These are phyloP conservation scores for Butorides virescens DNA, from an alignment of 2,113 vertebrate genomes.

Conservation along the genomic window DNA sequence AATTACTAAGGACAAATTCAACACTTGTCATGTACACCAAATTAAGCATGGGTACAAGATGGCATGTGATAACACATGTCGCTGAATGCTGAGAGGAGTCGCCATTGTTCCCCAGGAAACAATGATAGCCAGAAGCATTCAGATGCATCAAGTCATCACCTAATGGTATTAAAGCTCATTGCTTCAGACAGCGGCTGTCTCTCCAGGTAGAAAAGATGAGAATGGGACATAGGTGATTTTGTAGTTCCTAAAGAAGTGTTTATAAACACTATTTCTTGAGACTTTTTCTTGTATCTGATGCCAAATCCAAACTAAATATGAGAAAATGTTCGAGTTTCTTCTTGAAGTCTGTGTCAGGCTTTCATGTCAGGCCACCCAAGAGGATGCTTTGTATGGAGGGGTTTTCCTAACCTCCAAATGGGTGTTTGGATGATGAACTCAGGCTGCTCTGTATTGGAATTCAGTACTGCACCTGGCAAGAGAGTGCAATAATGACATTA, in stretches of 20 bases:
- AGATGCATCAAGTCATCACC: not conserved
- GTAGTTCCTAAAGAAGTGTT: not conserved
- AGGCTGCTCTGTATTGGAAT: not conserved
- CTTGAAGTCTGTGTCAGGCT: not conserved
- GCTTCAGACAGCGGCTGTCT: not conserved
- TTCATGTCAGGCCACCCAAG: not conserved
- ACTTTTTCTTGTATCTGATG: not conserved
- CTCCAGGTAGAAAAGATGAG: not conserved
- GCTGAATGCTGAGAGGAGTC: not conserved
- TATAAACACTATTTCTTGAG: not conserved
- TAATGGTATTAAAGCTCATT: not conserved
- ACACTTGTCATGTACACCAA: not conserved
- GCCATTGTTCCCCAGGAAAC: constrained; percentile 32
- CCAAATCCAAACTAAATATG: not conserved
- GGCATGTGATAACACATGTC: not conserved
- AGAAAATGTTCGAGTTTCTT: not conserved
- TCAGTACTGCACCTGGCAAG: not conserved
- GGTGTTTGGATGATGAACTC: not conserved
- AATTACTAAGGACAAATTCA: not conserved
- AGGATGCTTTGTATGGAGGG: not conserved
- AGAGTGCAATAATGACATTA: not conserved
- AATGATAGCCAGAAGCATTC: not conserved
- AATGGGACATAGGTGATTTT: not conserved
- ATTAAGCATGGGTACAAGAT: not conserved
- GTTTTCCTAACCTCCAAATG: not conserved